A percentile compares a stretch with the other conserved stretches of the same genome.
Evolutionary conservation across 2,797 vertebrate genomes (phyloP).

Genomic region (Sebastes minor): DNA sequence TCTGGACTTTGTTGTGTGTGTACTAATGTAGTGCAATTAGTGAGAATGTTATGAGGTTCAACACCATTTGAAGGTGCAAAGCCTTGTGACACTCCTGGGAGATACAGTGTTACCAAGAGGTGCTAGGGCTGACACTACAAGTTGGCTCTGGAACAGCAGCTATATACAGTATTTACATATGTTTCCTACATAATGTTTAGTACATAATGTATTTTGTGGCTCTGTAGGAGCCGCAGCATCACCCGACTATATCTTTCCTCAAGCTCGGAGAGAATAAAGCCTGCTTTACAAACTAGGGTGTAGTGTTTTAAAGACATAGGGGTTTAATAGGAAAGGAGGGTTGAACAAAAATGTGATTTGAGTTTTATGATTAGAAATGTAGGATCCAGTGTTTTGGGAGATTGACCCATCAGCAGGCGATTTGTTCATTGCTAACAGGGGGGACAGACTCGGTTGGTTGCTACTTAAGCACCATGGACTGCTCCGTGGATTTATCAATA

Average conservation of each 20-base stretch:
- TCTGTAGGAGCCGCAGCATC: neutral
- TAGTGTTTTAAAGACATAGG: neutral
- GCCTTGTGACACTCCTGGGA: conserved; percentile 12
- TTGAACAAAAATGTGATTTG: neutral
- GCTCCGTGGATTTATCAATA: neutral
- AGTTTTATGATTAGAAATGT: neutral
- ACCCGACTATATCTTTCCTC: neutral
- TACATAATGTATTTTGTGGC: neutral
- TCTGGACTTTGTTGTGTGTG: too few relatives aligned
- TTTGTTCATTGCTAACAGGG: neutral
- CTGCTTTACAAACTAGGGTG: neutral
- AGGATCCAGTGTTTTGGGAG: neutral
- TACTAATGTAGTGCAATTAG: neutral
- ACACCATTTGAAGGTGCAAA: conserved; percentile 24
- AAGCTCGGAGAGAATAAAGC: neutral
- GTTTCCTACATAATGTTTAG: neutral
- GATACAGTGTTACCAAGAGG: conserved; percentile 5
- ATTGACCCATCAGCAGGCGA: neutral
- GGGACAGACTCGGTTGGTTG: neutral
- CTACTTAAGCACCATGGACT: neutral
- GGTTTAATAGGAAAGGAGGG: neutral
- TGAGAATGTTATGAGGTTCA: neutral
- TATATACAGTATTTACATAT: neutral
- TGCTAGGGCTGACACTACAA: conserved; percentile 24
- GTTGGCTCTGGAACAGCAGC: conserved; percentile 9